phyloP scores from a whole-genome alignment of 2,888 invertebrate genomes.

The Dysmachus trigonus region DNA sequence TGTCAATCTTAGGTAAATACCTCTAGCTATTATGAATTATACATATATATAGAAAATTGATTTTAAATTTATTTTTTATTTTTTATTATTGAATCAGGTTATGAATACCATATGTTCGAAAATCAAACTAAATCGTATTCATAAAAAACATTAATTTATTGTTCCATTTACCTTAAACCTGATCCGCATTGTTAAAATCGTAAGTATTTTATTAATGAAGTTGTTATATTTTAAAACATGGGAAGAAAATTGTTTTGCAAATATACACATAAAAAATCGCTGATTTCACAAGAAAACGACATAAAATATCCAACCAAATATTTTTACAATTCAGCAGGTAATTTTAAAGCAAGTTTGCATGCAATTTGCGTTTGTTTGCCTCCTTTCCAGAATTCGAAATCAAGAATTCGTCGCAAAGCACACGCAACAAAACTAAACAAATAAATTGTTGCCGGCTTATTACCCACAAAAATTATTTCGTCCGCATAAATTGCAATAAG shows the following conservation, averaged over 20 bases:
- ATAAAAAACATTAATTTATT: no score
- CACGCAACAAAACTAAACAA: neutral
- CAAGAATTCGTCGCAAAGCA: neutral
- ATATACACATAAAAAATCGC: neutral
- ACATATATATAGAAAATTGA: no score
- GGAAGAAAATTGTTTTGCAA: neutral
- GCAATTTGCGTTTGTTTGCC: neutral
- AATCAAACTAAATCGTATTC: no score
- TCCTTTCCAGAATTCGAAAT: neutral
- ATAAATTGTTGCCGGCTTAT: constrained; percentile 19
- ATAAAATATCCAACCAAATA: neutral
- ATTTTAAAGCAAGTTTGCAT: neutral
- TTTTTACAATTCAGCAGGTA: neutral
- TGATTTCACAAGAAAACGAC: neutral
- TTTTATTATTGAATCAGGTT: no score
- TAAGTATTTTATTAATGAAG: neutral
- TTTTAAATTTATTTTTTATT: no score
- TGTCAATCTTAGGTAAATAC: no score
- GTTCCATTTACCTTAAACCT: no score
- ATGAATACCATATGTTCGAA: no score
- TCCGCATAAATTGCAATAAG: constrained; percentile 16
- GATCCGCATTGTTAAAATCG: no score
- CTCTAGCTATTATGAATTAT: no score
- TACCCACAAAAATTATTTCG: neutral
- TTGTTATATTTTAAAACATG: neutral